Evolutionary conservation across 2,888 invertebrate species (phyloP), one percentile per base, ranked within the genome.

Genomic region (Phytoseiulus persimilis): DNA sequence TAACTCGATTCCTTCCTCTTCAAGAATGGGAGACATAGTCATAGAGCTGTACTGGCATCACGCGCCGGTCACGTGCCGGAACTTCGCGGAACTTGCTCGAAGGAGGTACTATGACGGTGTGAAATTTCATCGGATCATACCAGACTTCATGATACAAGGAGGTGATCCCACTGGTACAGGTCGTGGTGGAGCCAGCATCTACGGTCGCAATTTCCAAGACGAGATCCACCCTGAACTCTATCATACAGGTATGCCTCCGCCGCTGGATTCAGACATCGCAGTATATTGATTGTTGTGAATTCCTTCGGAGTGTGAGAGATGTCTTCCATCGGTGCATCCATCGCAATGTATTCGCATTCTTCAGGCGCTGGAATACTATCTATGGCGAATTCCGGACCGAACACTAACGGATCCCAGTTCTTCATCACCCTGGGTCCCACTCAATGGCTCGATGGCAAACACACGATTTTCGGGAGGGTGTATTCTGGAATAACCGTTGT

Each of bases 1-100:
- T n/a, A n/a, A n/a, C n/a, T n/a, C n/a, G n/a, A n/a, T n/a, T n/a
- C n/a, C n/a, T n/a, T n/a, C n/a, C 9, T 39, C 9, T 39, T 32
- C 83, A 31, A 87, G 87, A 23, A 98, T 99, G 97, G 99, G 99
- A 0, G 95, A 95, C 92, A 94, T 99, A 89, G 94, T 95, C 0
- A 93, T 99, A 89, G 99, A 99, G 93, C 94, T 99, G 91, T 99
- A 99, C 92, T 99, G 99, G 99, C 96, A 97, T 92, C 98, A 99
- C 92, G 96, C 99, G 0, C 99, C 99, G n/a, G 95, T 95, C 91
- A 98, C 99, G 0, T 99, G 99, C 92, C 94, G 97, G 92, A 99
- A 99, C 93, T 99, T 99, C 93, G 98, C 98, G 90, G 99, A 99
- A 93, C 94, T 99, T 39, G 94, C 96, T 0, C 94, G 97, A 90